Evolutionary conservation across 2,888 invertebrate genomes (phyloP).

Genomic region (Dolichopus griseipennis): DNA sequence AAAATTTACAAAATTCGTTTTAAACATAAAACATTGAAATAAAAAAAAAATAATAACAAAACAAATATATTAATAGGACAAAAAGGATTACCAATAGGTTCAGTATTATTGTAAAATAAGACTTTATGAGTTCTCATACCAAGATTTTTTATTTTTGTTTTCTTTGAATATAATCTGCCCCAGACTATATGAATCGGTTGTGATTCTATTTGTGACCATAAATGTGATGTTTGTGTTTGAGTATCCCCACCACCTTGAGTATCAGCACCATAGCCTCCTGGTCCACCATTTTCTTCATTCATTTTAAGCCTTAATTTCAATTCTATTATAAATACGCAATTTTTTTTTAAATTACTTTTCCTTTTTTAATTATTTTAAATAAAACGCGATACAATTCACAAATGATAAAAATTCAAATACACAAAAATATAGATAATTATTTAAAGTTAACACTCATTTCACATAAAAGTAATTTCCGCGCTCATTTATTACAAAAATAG

Average conservation of each 20-base stretch:
- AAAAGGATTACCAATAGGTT: constrained; percentile 34
- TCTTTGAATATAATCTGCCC: constrained; percentile 41
- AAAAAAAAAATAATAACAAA: neutral
- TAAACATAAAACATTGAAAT: neutral
- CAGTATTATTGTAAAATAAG: constrained; percentile 33
- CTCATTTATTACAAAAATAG: no score
- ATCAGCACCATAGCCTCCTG: neutral
- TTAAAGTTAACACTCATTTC: no score
- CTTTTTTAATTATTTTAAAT: no score
- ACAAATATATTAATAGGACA: constrained; percentile 2
- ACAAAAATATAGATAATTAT: no score
- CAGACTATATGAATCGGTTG: constrained; percentile 40
- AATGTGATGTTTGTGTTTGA: constrained; percentile 26
- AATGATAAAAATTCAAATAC: no score
- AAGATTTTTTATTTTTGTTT: constrained; percentile 38
- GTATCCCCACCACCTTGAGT: neutral
- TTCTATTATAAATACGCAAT: no score
- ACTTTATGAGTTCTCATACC: constrained; percentile 36
- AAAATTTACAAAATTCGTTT: neutral
- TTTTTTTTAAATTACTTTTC: no score
- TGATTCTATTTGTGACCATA: constrained; percentile 40
- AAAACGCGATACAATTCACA: no score
- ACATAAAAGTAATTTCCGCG: no score
- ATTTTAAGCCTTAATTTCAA: neutral
- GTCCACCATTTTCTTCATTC: neutral